Evolutionary conservation across 2,888 invertebrate genomes (phyloP), one percentile per base, ranked within the genome.

Genomic region (Atherix ibis): DNA sequence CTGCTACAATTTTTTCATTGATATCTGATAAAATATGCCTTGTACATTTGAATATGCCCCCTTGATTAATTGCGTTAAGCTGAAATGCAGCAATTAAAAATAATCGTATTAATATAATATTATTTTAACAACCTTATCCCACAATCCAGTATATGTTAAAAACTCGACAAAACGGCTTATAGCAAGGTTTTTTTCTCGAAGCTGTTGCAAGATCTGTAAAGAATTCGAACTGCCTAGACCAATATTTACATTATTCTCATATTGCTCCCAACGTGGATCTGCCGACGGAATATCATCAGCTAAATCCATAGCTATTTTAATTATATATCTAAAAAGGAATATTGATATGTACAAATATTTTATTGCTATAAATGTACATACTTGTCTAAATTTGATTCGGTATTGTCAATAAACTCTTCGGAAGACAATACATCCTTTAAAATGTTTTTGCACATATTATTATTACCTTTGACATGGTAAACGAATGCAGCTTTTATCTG

Each of bases 211-310:
- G 38, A 89, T 75, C 58, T 89, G 84, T 64, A 92, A 70, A 3
- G 91, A 84, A 13, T 73, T 69, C 1, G 81, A 78, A 51, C 77
- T 74, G 38, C 79, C 78, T 18, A 78, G 60, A 2, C 71, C 65
- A 48, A 58, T 48, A 44, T 58, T 58, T 3, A 56, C 50, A 5
- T 46, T 50, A 17, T 49, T 44, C 27, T 53, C 48, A 1, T 47
- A 47, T 38, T 62, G 52, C 44, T 63, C 63, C 70, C 71, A 70
- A 46, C 51, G 52, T 1, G 92, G 92, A 67, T 94, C 94, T 10
- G 83, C 77, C 1, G 81, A 77, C 2, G 92, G 91, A 43, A 77
- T 73, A 59, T 92, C 91, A 54, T 92, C 82, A 35, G 89, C 70
- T 46, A 91, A 66, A 53, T 84, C 80, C 39, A 69, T 65, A 37